Evolutionary conservation across 23 tunicate species (phyloP), one percentile per base, ranked within the genome.

Genomic region (Diplosoma virens): DNA sequence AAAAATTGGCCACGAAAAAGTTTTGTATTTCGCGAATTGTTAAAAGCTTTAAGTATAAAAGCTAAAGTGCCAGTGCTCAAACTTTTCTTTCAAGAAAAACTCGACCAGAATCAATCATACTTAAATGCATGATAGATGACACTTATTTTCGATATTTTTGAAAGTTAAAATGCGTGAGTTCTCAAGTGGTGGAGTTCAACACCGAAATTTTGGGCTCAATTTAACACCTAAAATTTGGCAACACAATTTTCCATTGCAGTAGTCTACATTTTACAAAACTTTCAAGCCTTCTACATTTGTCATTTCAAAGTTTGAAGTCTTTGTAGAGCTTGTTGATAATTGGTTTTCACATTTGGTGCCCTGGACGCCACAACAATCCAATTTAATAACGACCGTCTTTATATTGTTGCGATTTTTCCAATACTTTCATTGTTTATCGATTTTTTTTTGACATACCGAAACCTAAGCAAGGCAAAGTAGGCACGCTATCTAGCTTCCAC

Each of bases 401-500:
- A 11, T 27, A 6, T 11, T 18, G 2, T 29, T 61, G 28, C 9
- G 69, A 29, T 26, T 61, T 11, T 35, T 61, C 30, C 35, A 61
- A 5, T 11, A 61, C 6, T 27, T 61, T 34, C 6, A 61, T 7
- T 2, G 69, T 35, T 7, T 61, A 61, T 6, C 69, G 17, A 29
- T 61, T 22, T n/a, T 61, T 35, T n/a, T 29, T 61, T n/a, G 69
- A 61, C 69, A 61, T 26, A 9, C 6, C 7, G 6, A 61, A 34
- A 26, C 9, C 18, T 29, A 2, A 14, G 34, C 4, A 7, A 22
- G 7, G 6, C 28, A 7, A 3, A 3, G 69, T 5, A 61, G 35
- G 30, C 28, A 61, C 69, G 18, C n/a, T 61, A 61, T 61, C 35
- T 6, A 61, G 35, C 2, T 22, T 18, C 69, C 69, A 61, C 69